These are phyloP conservation scores for Pentalonia nigronervosa DNA, from an alignment of 1,140 invertebrate genomes.

Conservation along the genomic window DNA sequence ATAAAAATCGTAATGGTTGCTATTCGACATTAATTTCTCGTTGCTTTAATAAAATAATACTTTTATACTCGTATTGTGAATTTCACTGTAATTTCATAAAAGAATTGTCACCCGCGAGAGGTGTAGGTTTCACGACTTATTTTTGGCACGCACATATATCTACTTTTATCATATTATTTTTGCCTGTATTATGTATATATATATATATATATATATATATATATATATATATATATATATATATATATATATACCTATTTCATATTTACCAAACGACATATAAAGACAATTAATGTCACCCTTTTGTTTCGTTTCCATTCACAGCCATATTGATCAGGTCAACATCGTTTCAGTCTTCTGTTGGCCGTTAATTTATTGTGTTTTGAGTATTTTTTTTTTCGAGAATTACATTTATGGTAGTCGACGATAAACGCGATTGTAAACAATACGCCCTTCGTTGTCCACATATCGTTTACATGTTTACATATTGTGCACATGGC, in stretches of 20 bases:
- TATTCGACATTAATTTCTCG: not conserved
- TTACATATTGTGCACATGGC: not conserved
- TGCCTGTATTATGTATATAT: not conserved
- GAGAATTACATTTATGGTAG: not conserved
- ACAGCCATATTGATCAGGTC: not conserved
- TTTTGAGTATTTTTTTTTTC: not conserved
- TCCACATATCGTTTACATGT: not conserved
- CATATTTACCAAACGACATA: not conserved
- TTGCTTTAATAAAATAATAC: not conserved
- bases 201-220: not conserved
- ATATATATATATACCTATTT: not conserved
- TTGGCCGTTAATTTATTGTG: not conserved
- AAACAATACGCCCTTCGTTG: not conserved
- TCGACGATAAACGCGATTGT: not conserved
- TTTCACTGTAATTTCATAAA: not conserved
- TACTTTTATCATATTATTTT: not conserved
- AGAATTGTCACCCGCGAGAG: not conserved
- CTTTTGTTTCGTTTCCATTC: not conserved
- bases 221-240: too few relatives aligned
- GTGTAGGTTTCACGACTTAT: not conserved
- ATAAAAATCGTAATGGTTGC: not conserved
- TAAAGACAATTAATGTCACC: conserved; percentile 26
- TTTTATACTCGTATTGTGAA: conserved; percentile 17
- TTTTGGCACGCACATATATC: not conserved
- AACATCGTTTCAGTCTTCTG: not conserved